Conservation (phyloP, 35 echinoderm and acorn worm species). For the Chiridota heheva region DNA sequence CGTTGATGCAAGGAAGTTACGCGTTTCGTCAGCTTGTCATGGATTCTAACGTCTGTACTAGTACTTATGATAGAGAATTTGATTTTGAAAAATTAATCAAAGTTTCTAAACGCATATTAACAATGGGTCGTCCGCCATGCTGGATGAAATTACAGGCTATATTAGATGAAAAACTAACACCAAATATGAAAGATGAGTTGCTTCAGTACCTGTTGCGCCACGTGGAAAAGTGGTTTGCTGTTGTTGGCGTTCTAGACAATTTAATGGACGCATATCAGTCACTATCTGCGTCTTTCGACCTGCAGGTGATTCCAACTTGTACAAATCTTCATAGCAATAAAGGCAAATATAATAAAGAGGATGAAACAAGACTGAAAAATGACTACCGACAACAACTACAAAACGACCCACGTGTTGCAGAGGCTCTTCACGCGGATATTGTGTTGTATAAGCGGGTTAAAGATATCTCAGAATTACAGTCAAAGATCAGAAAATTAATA, state of each 20-base stretch:
- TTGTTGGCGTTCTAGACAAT: slow-evolving; percentile 71
- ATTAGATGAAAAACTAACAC: slow-evolving; percentile 44
- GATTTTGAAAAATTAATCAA: slow-evolving; percentile 35
- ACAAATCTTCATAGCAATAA: slow-evolving; percentile 49
- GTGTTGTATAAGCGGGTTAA: slow-evolving; percentile 57
- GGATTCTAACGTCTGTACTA: slow-evolving; percentile 66
- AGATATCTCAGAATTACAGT: slow-evolving; percentile 62
- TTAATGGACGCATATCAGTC: slow-evolving; percentile 59
- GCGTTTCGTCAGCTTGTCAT: slow-evolving; percentile 83
- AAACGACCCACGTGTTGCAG: slow-evolving; percentile 44
- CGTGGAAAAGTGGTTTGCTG: slow-evolving; percentile 85
- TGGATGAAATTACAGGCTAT: slow-evolving; percentile 84
- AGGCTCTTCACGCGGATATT: slow-evolving; percentile 46
- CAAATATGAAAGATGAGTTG: slow-evolving; percentile 26
- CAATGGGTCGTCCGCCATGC: slow-evolving; percentile 43
- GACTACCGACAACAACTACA: slow-evolving; percentile 17
- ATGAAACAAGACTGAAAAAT: slow-evolving; percentile 5
- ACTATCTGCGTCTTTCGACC: slow-evolving; percentile 41
- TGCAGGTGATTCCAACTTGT: slow-evolving; percentile 65
- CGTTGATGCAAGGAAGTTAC: slow-evolving; percentile 78
- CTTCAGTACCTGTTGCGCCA: slow-evolving; percentile 46
- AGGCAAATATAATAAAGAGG: neutral
- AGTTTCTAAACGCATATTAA: slow-evolving; percentile 45
- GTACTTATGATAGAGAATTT: slow-evolving; percentile 33
- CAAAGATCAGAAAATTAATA: too few species aligned